Base-by-base conservation (phyloP, 1,140 invertebrate genomes). In the Globodera rostochiensis region DNA sequence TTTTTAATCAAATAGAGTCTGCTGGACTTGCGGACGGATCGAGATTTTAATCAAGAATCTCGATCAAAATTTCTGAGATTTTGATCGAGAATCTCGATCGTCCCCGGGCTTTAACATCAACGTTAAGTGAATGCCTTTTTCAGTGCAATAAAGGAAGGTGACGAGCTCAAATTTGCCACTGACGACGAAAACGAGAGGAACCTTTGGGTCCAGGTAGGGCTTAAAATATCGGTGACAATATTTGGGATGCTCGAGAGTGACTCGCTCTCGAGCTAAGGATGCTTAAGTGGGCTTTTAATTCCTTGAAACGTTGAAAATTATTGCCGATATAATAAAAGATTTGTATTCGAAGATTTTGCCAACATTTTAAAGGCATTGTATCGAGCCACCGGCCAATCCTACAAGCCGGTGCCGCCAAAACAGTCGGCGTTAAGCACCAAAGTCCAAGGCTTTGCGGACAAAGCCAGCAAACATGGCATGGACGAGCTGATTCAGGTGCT, bases 181-280 rank as follows among this genome's bases (percentile, higher is more conserved):
- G 95, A 98, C 86, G 97, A 99, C 91, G 97, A 99, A 91, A 97
- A 96, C 89, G 97, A 99, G 88, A 95, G 96, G 86, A 96, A 98
- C 88, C 91, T 98, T 74, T 99, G 98, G 98, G 97, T 99, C 8
- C 92, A 92, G 67, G 80, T 82, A 0, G 84, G 70, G 45, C 69
- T 45, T 13, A 45, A 36, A 71, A 71, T 36, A 4, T 71, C 4
- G 4, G 19, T 13, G 13, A 60, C 5, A 11, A 60, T 60, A 25
- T 25, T 25, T 0, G 25, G 25, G 25, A 25, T 25, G 25, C 25
- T 25, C 25, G 25, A 25, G 25, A 25, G 25, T 25, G 25, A 25
- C 25, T 25, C 25, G 25, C 25, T 25, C 25, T 25, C 25, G 25
- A 25, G 25, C 1, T 25, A 25, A 1, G 25, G 25, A 25, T 25